A percentile compares a stretch with the other conserved stretches of the same genome.
Conservation (phyloP, 2,797 vertebrate species). For the Mus spretus region DNA sequence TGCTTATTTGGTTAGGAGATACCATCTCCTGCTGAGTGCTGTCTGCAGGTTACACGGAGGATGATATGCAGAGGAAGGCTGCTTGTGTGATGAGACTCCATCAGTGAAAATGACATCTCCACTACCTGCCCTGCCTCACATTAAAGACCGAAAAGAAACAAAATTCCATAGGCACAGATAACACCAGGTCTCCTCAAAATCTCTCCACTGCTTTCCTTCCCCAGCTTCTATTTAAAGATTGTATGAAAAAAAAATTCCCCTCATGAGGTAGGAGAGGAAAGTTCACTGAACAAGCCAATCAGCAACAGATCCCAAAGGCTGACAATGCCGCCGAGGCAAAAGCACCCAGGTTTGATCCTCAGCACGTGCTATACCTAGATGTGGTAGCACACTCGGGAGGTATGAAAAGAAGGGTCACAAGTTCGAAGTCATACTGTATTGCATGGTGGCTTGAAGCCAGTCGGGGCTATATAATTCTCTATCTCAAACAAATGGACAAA, state of each 20-base stretch:
- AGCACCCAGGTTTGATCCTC: background rate
- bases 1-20: background rate
- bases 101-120: conserved; percentile 1
- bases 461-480: background rate
- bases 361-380: too few species aligned
- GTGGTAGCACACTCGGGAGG: background rate
- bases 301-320: rapidly evolving
- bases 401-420: background rate
- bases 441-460: background rate
- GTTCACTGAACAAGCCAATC: background rate
- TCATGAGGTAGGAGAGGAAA: background rate
- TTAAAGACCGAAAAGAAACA: background rate
- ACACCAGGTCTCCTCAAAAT: background rate
- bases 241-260: background rate
- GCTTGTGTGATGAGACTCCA: background rate
- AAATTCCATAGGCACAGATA: background rate
- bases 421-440: background rate
- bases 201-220: background rate
- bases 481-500: background rate
- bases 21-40: background rate
- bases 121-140: background rate
- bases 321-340: too few species aligned
- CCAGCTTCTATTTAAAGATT: background rate
- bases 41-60: background rate
- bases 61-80: background rate